A percentile compares a stretch with the other conserved stretches of the same genome.
Conservation (phyloP, 2,888 invertebrate species). For the Ligdia adustata region DNA sequence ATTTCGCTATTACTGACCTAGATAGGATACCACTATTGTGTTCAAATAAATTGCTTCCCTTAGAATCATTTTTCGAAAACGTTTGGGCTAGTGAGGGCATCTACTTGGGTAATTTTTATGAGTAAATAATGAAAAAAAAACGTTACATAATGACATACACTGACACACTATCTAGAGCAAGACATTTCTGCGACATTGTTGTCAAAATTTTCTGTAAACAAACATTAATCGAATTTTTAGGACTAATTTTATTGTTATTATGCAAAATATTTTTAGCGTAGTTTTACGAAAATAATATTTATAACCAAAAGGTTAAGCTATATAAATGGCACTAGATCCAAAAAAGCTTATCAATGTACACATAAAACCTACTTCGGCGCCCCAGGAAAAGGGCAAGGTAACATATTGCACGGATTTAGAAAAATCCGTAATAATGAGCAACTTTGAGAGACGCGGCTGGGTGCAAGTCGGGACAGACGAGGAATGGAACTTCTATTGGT, state of each 20-base stretch:
- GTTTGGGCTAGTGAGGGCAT: neutral
- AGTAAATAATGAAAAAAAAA: neutral
- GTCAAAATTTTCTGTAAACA: neutral
- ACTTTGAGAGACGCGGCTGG: conserved; percentile 97
- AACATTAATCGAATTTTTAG: conserved; percentile 8
- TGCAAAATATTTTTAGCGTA: conserved; percentile 30
- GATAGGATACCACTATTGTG: conserved; percentile 32
- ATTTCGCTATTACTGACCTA: conserved; percentile 30
- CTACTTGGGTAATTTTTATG: neutral
- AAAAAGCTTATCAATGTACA: conserved; percentile 47
- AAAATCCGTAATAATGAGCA: conserved; percentile 95
- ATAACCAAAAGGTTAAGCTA: no score
- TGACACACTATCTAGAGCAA: neutral
- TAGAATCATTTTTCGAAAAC: conserved; percentile 17
- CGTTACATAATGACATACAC: neutral
- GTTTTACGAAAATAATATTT: no score
- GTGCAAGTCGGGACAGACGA: conserved; percentile 92
- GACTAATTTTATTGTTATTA: conserved; percentile 19
- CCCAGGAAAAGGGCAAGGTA: conserved; percentile 53
- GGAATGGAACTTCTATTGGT: conserved; percentile 99
- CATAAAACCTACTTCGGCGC: conserved; percentile 41
- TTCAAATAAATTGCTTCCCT: conserved; percentile 20
- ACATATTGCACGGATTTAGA: conserved; percentile 93
- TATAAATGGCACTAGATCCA: conserved; percentile 42
- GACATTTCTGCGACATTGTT: no score